Evolutionary conservation across 2,797 vertebrate species (phyloP).

Genomic region (Macropodus opercularis): DNA sequence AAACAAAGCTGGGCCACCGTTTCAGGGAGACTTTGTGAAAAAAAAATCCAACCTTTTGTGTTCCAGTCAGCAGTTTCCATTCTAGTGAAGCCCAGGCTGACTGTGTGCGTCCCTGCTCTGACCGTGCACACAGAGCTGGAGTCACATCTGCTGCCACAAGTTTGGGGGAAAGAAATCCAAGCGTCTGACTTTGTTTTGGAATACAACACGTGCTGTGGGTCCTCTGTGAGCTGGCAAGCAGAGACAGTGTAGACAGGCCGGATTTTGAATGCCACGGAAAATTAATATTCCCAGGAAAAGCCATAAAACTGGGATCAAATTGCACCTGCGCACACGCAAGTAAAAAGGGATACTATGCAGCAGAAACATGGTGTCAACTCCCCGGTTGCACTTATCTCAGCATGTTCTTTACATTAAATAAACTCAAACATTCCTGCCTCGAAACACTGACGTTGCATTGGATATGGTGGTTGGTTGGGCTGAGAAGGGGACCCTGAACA

Average conservation of each 20-base stretch:
- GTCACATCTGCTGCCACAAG: conserved; percentile 27
- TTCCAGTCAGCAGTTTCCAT: conserved; percentile 52
- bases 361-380: too few relatives aligned
- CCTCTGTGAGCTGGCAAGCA: conserved; percentile 23
- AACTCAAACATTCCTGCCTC: background rate
- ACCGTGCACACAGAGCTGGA: conserved; percentile 8
- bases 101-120: conserved; percentile 3
- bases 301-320: conserved; percentile 39
- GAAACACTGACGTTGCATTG: background rate
- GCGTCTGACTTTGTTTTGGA: conserved; percentile 14
- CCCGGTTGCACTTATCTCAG: too few relatives aligned
- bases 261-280: conserved; percentile 27
- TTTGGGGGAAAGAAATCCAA: conserved; percentile 16
- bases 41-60: conserved; percentile 21
- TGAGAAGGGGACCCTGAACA: too few relatives aligned
- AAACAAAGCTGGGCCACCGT: conserved; percentile 57
- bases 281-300: conserved; percentile 35
- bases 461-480: background rate
- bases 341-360: conserved; percentile 16
- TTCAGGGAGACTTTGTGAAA: conserved; percentile 27
- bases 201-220: conserved; percentile 10
- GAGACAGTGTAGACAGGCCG: conserved; percentile 16
- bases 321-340: conserved; percentile 41
- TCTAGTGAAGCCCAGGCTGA: conserved; percentile 9
- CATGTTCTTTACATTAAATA: background rate